Evolutionary conservation across 2,113 vertebrate species (phyloP), one percentile per base, ranked within the genome.

Genomic region (Daubentonia madagascariensis): DNA sequence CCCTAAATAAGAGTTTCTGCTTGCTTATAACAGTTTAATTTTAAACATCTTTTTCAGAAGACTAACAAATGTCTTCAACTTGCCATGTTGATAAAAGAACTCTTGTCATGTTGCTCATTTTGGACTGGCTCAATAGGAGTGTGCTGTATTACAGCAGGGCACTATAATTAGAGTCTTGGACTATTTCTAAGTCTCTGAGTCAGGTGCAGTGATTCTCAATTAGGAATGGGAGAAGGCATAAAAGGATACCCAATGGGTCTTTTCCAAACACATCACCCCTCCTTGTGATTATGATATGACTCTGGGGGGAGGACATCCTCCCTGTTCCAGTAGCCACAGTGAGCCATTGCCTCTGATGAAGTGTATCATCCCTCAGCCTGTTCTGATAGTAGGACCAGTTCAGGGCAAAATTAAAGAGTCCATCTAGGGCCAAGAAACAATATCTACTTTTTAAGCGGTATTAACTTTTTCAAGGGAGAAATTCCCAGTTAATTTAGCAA

Each of bases 401-500:
- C 8, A 50, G 72, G 75, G 75, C 57, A 70, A 63, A 84, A 59
- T 73, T 40, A n/a, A 79, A 54, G 35, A 9, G 40, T 87, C 43
- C 43, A n/a, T 17, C n/a, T 13, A 88, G 57, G 48, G 54, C 17
- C 45, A 83, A 50, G 61, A 0, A 92, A 63, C 37, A 92, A 50
- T 3, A 67, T 48, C n/a, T n/a, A 84, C 61, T 43, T 89, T 85
- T 85, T 78, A 80, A 78, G 50, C 3, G 16, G 4, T 32, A 72
- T 35, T 43, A 92, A 59, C 3, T 3, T 59, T 91, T 94, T 95
- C 32, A 52, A 84, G 89, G 90, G 37, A 93, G 54, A 95, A 95
- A 63, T 59, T 32, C 10, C 35, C 20, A 63, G 37, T 89, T 89
- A 85, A 61, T 48, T 85, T 90, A 87, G 28, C 12, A 92, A 63